Percentiles rank a stretch among this genome's conserved stretches.
Evolutionary conservation across 2,888 invertebrate species (phyloP).

Genomic region (Parasteatoda lunata): DNA sequence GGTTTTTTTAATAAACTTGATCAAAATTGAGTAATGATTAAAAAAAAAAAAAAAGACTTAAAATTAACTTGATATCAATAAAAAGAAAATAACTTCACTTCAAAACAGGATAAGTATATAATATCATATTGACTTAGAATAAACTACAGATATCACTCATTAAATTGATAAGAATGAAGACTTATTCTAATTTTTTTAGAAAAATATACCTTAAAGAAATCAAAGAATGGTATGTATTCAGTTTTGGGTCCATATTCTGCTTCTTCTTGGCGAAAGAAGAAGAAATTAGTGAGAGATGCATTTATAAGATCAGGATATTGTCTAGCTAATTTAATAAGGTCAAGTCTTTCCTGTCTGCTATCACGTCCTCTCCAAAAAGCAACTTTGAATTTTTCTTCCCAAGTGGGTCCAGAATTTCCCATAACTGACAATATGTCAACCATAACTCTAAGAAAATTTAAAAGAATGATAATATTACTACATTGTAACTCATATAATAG

Average conservation of each 20-base stretch:
- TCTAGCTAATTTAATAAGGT: constrained; percentile 86
- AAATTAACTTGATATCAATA: too few relatives aligned
- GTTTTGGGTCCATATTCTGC: constrained; percentile 89
- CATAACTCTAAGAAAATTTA: constrained; percentile 80
- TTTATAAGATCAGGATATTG: constrained; percentile 87
- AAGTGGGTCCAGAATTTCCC: constrained; percentile 81
- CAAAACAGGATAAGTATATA: not conserved
- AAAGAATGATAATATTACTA: too few relatives aligned
- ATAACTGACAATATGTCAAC: constrained; percentile 93
- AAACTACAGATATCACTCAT: not conserved
- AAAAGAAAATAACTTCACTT: too few relatives aligned
- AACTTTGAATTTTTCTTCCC: constrained; percentile 84
- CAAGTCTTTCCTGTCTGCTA: constrained; percentile 87
- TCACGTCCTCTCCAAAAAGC: constrained; percentile 96
- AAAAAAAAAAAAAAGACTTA: too few relatives aligned
- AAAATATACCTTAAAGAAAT: constrained; percentile 89
- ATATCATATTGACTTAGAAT: not conserved
- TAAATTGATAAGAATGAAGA: not conserved
- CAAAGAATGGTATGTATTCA: constrained; percentile 89
- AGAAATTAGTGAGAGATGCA: constrained; percentile 94
- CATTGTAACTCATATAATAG: too few relatives aligned
- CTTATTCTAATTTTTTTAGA: not conserved
- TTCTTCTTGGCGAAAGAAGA: constrained; percentile 91
- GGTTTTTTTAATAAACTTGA: too few relatives aligned
- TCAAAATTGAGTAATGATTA: too few relatives aligned